Base-by-base conservation (phyloP, 1,140 invertebrate species). In the Neodiprion fabricii region DNA sequence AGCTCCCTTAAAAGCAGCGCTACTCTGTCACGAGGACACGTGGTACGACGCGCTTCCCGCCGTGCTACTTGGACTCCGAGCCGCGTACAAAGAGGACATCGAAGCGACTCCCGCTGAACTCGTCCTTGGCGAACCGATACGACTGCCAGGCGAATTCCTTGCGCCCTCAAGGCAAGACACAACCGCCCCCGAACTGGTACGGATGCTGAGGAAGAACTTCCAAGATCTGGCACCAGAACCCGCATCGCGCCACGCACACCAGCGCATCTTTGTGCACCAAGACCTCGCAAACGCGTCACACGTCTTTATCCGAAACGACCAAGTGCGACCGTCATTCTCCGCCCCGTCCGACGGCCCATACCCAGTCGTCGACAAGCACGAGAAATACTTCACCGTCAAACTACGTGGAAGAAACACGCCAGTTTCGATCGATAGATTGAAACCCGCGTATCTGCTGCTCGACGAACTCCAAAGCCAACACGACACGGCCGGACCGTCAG, bases 141-240 rank as follows among this genome's bases (percentile, higher is more conserved):
- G 80, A 10, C 67, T 86, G 3, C 83, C 85, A 1, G 79, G 79
- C 0, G 82, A 86, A 76, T 80, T 84, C 61, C 78, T 86, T 23
- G 61, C 28, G n/a, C 14, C 14, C 40, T 14, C n/a, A 9, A 10
- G 7, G 8, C 12, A 12, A 7, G 76, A 21, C 23, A 69, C 7
- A 0, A 48, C 14, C 10, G 14, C 72, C n/a, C 14, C 12, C n/a
- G 49, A 21, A 21, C 17, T 21, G 17, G 17, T 21, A 21, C 17
- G 17, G 17, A 21, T 21, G 17, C 17, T 21, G 17, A 21, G 17
- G 17, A 21, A 21, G 17, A 21, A 21, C 17, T 21, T 21, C 17
- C 17, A 21, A 21, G 17, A 21, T 21, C 17, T 21, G 17, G 17
- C 17, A 21, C 17, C 17, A 21, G 17, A 21, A 21, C 17, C 10